Evolutionary conservation across 2,888 invertebrate species (phyloP), one percentile per base, ranked within the genome.

Genomic region (Diploptera punctata): DNA sequence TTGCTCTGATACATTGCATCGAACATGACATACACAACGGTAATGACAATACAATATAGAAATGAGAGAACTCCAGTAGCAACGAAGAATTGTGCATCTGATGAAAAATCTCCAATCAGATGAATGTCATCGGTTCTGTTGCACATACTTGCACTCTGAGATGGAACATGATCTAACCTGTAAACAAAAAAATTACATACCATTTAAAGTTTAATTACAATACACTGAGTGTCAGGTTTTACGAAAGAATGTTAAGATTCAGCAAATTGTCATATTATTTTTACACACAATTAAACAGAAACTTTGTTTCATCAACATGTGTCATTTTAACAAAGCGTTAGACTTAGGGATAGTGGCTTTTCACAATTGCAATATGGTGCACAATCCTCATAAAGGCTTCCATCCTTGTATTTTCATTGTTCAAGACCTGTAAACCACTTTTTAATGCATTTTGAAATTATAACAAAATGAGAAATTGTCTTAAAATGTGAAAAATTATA

Each of bases 11-110:
- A 86, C 71, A 82, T 76, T 72, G 83, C 81, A 79, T 85, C 85
- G 75, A 84, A 82, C 75, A 85, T 81, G 5, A 81, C 77, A 77
- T 87, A 87, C 44, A 86, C 80, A 81, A 87, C 76, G 83, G 85
- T 80, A 83, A 87, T 79, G 81, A 84, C 80, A 83, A 85, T 73
- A 67, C 82, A 80, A 78, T 87, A 89, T 49, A 91, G 81, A 81
- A 91, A 86, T n/a, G 90, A 86, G 67, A 91, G 81, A 38, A 91
- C 90, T 43, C 91, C 91, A 73, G 90, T 88, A 69, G 90, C 87
- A 52, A 91, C 91, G 81, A 89, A 92, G 83, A 91, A 92, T 82
- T 87, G 85, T 1, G 90, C 84, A 81, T 87, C 87, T 47, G 86
- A 86, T 47, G 87, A 84, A 78, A 85, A 85, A 77, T 87, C 84